A percentile compares a stretch with the other conserved stretches of the same genome.
phyloP scores from a whole-genome alignment of 2,888 invertebrate species.

The Onchidella celtica region DNA sequence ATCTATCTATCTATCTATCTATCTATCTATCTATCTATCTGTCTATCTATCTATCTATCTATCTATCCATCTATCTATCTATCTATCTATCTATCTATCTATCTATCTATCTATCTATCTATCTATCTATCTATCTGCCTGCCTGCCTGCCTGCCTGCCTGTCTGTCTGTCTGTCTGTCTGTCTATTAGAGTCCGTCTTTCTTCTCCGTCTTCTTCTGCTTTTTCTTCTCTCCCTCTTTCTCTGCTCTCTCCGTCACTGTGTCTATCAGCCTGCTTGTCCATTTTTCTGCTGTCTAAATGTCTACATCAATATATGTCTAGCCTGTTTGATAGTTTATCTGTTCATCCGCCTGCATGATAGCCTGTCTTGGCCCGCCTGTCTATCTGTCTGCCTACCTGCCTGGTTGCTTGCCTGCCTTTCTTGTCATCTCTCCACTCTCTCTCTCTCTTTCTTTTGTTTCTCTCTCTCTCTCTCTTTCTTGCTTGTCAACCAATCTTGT shows the following conservation, averaged over 20 bases:
- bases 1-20: not conserved
- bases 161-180: not conserved
- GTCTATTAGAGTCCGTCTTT: not conserved
- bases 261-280: not conserved
- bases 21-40: too few species aligned
- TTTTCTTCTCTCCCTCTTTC: too few species aligned
- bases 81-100: not conserved
- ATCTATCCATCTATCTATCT: too few species aligned
- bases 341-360: not conserved
- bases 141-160: too few species aligned
- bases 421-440: too few species aligned
- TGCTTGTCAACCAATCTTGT: not conserved
- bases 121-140: too few species aligned
- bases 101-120: not conserved
- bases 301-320: not conserved
- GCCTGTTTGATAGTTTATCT: not conserved
- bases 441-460: not conserved
- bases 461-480: not conserved
- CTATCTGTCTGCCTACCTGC: not conserved
- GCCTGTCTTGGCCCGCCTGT: not conserved
- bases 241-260: not conserved
- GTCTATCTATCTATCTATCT: too few species aligned
- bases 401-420: not conserved
- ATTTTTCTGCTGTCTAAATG: not conserved
- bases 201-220: too few species aligned